Evolutionary conservation across 2,797 vertebrate genomes (phyloP).

Genomic region (Uromys caudimaculatus): DNA sequence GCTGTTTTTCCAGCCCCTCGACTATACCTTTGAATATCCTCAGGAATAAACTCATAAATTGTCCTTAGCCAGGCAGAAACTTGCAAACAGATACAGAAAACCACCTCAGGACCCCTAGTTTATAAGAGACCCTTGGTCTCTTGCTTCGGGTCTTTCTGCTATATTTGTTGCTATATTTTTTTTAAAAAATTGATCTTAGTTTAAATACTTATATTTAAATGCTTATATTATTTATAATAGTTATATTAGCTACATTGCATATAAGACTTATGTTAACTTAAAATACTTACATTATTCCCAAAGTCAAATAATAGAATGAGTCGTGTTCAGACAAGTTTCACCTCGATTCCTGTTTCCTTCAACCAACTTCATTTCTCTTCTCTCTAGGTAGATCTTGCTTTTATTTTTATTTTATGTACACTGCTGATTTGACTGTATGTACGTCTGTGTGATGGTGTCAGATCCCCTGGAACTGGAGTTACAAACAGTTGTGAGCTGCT

Average conservation of each 20-base stretch:
- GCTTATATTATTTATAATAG: conserved; percentile 25
- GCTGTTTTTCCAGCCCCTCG: neutral
- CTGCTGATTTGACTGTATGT: neutral
- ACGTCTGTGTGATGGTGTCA: neutral
- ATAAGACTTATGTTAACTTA: neutral
- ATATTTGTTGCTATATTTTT: neutral
- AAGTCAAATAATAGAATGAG: conserved; percentile 14
- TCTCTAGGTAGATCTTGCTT: conserved; percentile 14
- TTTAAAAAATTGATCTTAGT: conserved; percentile 43
- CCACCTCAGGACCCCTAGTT: neutral
- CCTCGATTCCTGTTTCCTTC: neutral
- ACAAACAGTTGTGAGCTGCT: neutral
- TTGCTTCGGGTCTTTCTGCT: conserved; percentile 7
- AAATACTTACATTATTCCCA: conserved; percentile 24
- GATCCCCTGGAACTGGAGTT: neutral
- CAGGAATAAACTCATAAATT: neutral
- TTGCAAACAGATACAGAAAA: neutral
- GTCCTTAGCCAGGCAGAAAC: neutral
- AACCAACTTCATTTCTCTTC: neutral
- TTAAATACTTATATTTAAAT: neutral
- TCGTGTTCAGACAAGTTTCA: conserved; percentile 15
- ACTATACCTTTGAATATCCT: neutral
- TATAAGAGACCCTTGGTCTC: neutral
- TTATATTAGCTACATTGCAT: neutral
- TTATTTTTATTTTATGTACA: neutral